Base-by-base conservation (phyloP, 2,113 vertebrate genomes). In the Campylomormyrus tamandua region DNA sequence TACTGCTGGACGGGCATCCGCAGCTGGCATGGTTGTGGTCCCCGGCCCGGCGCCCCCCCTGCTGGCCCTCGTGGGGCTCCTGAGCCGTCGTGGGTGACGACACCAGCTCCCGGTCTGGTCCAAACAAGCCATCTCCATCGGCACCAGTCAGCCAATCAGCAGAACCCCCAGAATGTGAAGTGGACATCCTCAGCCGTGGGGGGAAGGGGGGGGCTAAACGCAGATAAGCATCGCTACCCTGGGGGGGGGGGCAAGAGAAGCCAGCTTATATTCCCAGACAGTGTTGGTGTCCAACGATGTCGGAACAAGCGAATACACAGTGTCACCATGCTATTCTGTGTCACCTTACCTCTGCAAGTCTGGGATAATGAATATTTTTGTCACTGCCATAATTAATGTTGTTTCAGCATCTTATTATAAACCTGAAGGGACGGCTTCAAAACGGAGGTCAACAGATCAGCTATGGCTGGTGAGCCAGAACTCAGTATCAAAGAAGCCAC, bases 141-240 rank as follows among this genome's bases (percentile, higher is more conserved):
- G 96, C 95, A 48, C 94, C 95, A 24, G 95, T 95, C 92, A 96
- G 94, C 96, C 96, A 96, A 94, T 96, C 95, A 88, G 95, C 95
- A 92, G 96, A 96, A 94, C 93, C 95, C 92, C 96, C 96, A 87
- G 96, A 96, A 94, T 96, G 96, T 88, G 96, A 95, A 92, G 95
- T 95, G 92, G 96, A 96, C 96, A 96, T 96, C 94, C 94, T 96
- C 89, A 90, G 93, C 94, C 92, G 92, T 93, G 93, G 94, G 87
- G 87, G 50, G 6, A 8, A 3, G 58, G 21, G 6, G 53, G 56
- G 87, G 87, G 93, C 92, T 96, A 95, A 92, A 91, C 91, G 91
- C 91, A 92, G 93, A 89, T 93, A 92, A 95, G 91, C 96, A 96
- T 96, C 95, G 96, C 96, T 93, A 92, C 95, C 94, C 95, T 96